Evolutionary conservation across 1,140 invertebrate species (phyloP).

Genomic region (Sarcophaga peregrina): DNA sequence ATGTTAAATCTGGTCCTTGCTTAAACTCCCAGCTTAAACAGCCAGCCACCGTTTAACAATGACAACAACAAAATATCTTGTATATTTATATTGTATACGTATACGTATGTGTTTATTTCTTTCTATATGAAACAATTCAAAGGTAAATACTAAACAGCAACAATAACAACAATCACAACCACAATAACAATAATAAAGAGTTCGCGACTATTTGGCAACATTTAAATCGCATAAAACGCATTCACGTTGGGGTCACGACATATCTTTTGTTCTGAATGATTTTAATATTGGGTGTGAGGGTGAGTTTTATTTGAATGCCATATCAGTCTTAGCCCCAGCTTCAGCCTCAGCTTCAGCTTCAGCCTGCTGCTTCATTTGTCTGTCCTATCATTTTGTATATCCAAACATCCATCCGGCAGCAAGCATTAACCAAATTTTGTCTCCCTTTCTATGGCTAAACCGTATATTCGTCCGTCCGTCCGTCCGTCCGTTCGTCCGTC

Average conservation of each 20-base stretch:
- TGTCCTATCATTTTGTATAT: too few relatives aligned
- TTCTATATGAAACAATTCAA: conserved; percentile 9
- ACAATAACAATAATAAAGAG: conserved; percentile 38
- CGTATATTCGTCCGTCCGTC: background rate
- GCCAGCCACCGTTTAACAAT: conserved; percentile 44
- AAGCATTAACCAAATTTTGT: too few relatives aligned
- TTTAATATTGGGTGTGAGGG: conserved; percentile 40
- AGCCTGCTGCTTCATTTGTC: too few relatives aligned
- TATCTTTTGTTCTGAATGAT: conserved; percentile 41
- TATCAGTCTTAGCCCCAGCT: too few relatives aligned
- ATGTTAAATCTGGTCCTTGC: conserved; percentile 40
- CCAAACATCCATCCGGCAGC: too few relatives aligned
- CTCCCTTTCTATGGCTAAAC: background rate
- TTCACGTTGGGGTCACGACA: conserved; percentile 63
- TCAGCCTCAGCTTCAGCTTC: too few relatives aligned
- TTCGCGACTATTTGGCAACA: conserved; percentile 45
- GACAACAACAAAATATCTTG: conserved; percentile 35
- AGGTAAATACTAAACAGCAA: background rate
- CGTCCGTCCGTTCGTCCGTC: background rate
- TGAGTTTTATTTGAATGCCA: conserved; percentile 37
- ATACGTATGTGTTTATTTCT: background rate
- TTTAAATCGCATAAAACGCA: conserved; percentile 47
- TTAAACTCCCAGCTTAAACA: background rate
- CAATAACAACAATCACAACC: conserved; percentile 19
- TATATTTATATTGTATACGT: background rate